A percentile compares a stretch with the other conserved stretches of the same genome.
Conservation (phyloP, 2,797 vertebrate species). For the Eleutherodactylus coqui region DNA sequence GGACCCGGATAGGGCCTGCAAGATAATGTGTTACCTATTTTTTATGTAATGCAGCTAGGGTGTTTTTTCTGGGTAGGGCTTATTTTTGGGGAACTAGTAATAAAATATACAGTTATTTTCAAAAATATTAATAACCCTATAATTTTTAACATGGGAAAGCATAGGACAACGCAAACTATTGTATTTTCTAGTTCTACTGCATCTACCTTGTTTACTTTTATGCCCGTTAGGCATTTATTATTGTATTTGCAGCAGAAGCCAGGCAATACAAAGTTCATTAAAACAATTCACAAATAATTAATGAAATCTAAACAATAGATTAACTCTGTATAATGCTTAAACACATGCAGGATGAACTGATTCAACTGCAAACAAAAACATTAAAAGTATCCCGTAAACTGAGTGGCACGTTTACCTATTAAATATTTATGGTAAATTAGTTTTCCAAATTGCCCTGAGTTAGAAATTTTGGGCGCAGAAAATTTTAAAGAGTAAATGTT, state of each 20-base stretch:
- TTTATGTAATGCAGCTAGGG: too few relatives aligned
- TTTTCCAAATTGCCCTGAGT: not conserved
- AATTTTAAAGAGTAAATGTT: not conserved
- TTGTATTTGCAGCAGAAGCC: not conserved
- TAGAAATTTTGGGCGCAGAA: not conserved
- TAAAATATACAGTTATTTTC: too few relatives aligned
- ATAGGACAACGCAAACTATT: not conserved
- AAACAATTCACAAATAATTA: not conserved
- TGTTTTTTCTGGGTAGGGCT: too few relatives aligned
- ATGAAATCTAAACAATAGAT: not conserved
- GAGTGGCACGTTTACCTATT: not conserved
- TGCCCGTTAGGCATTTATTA: not conserved
- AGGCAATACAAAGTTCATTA: not conserved
- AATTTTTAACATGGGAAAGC: not conserved
- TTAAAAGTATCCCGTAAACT: not conserved
- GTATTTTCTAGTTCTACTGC: not conserved
- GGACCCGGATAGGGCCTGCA: too few relatives aligned
- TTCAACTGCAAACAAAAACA: not conserved
- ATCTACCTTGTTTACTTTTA: not conserved
- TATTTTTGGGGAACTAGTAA: too few relatives aligned
- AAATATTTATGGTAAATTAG: constrained; percentile 21
- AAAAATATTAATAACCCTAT: too few relatives aligned
- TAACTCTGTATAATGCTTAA: not conserved
- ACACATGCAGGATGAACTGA: not conserved
- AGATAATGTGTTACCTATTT: too few relatives aligned